phyloP scores from a whole-genome alignment of 2,113 vertebrate genomes.

The Lonchura striata region DNA sequence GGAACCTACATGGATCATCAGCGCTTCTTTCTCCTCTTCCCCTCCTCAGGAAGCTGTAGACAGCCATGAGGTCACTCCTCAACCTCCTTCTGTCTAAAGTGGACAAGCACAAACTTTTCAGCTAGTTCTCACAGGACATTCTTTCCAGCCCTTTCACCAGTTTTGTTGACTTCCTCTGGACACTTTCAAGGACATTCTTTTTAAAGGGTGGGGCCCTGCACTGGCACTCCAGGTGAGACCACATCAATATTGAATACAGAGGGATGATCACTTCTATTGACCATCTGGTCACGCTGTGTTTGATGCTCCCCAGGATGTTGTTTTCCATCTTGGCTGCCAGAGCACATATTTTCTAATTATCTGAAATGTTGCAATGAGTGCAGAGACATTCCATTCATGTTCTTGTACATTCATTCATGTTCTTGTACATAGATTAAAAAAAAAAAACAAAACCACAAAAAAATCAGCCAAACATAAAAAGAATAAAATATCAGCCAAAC shows the following conservation, averaged over 20 bases:
- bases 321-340: neutral
- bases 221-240: neutral
- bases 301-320: neutral
- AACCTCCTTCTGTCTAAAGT: neutral
- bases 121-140: rapidly evolving
- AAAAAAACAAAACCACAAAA: too few species aligned
- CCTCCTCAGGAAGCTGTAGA: neutral
- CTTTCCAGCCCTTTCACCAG: neutral
- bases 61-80: neutral
- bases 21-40: neutral
- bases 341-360: neutral
- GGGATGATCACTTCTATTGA: neutral
- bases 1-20: rapidly evolving
- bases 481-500: neutral
- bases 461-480: neutral
- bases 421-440: neutral
- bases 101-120: neutral
- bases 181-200: neutral
- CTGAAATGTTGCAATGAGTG: neutral
- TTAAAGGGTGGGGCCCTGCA: neutral
- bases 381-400: neutral
- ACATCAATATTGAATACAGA: neutral
- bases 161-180: neutral
- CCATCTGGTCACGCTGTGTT: neutral
- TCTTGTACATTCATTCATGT: too few species aligned